phyloP scores from a whole-genome alignment of 2,113 vertebrate species.

The Probosciger aterrimus region DNA sequence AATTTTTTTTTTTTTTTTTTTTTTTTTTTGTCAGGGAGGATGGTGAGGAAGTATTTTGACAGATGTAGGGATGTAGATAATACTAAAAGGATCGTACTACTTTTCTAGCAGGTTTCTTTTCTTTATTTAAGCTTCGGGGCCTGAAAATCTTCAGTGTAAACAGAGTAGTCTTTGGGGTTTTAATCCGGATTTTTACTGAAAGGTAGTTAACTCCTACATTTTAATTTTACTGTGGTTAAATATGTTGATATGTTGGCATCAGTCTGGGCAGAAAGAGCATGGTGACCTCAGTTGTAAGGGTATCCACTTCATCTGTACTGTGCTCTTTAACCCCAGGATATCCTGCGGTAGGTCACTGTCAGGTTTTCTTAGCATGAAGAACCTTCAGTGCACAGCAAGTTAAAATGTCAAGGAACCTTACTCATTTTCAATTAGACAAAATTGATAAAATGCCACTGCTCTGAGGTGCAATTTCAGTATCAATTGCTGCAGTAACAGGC shows the following conservation, averaged over 20 bases:
- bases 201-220: neutral
- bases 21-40: fast-evolving
- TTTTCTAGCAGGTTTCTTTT: neutral
- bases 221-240: neutral
- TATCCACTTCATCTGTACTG: neutral
- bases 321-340: neutral
- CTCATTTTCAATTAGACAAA: neutral
- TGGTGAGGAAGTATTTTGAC: neutral
- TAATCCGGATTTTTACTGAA: neutral
- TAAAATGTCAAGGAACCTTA: neutral
- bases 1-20: neutral
- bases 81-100: neutral
- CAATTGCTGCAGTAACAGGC: neutral
- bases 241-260: neutral
- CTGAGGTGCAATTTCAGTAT: neutral
- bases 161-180: neutral
- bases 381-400: neutral
- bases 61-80: neutral
- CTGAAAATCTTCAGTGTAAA: neutral
- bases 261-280: neutral
- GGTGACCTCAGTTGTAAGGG: neutral
- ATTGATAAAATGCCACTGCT: neutral
- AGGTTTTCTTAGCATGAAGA: neutral
- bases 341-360: neutral
- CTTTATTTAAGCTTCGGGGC: neutral